Conservation (phyloP, 1,140 invertebrate genomes). For the Watersipora subatra region DNA sequence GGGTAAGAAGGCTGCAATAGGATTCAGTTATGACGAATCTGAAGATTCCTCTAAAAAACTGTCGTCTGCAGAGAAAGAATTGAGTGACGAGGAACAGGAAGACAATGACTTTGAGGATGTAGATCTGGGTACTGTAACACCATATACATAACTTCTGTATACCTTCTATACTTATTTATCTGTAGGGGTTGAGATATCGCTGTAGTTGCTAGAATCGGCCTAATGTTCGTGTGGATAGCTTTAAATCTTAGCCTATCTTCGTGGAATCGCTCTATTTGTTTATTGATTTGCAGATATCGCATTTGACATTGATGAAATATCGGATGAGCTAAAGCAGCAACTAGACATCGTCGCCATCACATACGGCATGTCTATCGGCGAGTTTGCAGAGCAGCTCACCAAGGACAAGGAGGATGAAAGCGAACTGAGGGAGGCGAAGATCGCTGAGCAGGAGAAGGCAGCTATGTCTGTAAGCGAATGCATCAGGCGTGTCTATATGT, state of each 20-base stretch:
- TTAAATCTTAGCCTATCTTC: too few species aligned
- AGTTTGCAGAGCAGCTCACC: background rate
- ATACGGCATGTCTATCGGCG: background rate
- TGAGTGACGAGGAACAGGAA: background rate
- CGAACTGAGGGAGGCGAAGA: background rate
- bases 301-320: constrained; percentile 2
- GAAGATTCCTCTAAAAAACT: background rate
- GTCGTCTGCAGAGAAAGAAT: background rate
- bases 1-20: background rate
- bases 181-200: too few species aligned
- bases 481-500: too few species aligned
- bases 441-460: background rate
- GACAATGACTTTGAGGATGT: background rate
- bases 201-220: too few species aligned
- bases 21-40: background rate
- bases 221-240: too few species aligned
- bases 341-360: background rate
- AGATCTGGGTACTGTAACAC: constrained; percentile 2
- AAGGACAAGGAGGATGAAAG: constrained; percentile 2
- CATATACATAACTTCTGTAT: too few species aligned
- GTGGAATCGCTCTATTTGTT: too few species aligned
- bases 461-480: constrained; percentile 2
- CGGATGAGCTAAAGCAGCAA: background rate
- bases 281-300: background rate
- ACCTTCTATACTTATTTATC: too few species aligned